Base-by-base conservation (phyloP, 1,140 invertebrate species). In the Ceratina japonica region DNA sequence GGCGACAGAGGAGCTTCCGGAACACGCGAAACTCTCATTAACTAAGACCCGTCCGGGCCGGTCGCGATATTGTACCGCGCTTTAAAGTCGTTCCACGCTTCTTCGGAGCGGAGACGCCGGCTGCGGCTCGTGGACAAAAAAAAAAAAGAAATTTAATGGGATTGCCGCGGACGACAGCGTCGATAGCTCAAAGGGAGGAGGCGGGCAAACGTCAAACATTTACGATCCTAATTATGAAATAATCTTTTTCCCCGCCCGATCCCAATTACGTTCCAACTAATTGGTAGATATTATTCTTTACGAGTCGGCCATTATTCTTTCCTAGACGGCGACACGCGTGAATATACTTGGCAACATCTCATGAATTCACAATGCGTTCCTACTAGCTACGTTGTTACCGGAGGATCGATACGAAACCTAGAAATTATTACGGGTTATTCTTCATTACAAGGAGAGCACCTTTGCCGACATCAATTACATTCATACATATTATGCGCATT, bases 11-110 rank as follows among this genome's bases (percentile, higher is more conserved):
- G 81, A 87, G 66, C 66, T 89, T 89, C 85, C 85, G 84, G 78
- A 80, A 85, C 89, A 90, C 89, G 89, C 89, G 70, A 90, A 88
- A 86, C 63, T 77, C 84, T 86, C 89, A 85, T 90, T 90, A 90
- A 89, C 88, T 90, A 85, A 70, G 62, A 59, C 66, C 37, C 37
- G 37, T 44, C 37, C 37, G 37, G 37, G 37, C 0, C 83, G 75
- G 22, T 18, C 73, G 56, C 80, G 78, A 84, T 81, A 79, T 81
- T 76, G 69, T 65, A 68, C 79, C 65, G 73, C 71, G 59, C 63
- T 85, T 82, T 81, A 75, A 83, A 86, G 77, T 81, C 64, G 69
- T 81, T 80, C 79, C 65, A 61, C 77, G 62, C 56, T 66, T 63
- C 68, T 75, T 80, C 66, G 73, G 37, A 44, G 12, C 63, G 44